Evolutionary conservation across 2,888 invertebrate species (phyloP).

Genomic region (Drosophila maculinotata): DNA sequence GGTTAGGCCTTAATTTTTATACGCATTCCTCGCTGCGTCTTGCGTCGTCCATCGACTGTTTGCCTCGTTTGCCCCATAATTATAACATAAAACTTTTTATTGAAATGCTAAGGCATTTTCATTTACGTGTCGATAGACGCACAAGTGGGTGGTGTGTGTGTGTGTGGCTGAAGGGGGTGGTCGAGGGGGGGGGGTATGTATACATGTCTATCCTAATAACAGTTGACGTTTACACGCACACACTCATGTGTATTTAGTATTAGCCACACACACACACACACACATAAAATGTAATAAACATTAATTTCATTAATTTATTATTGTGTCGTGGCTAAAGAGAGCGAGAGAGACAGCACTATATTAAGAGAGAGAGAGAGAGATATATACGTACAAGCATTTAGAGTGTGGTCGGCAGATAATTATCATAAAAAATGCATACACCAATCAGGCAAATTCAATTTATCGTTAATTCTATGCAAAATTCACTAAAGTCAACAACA

Average conservation of each 20-base stretch:
- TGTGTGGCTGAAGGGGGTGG: too few relatives aligned
- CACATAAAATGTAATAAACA: slow-evolving; percentile 58
- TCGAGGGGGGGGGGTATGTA: too few relatives aligned
- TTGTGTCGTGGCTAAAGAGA: too few relatives aligned
- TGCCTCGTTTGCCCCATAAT: slow-evolving; percentile 62
- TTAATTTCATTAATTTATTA: slow-evolving; percentile 67
- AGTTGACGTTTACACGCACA: slow-evolving; percentile 45
- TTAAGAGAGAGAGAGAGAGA: too few relatives aligned
- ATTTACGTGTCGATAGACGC: slow-evolving; percentile 35
- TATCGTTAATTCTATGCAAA: slow-evolving; percentile 39
- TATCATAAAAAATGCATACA: slow-evolving; percentile 63
- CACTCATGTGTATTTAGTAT: slow-evolving; percentile 42
- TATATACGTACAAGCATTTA: not conserved
- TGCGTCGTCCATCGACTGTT: too few relatives aligned
- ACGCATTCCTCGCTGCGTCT: slow-evolving; percentile 36
- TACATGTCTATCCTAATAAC: slow-evolving; percentile 37
- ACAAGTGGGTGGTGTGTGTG: too few relatives aligned
- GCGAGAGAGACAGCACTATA: too few relatives aligned
- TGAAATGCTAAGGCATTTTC: slow-evolving; percentile 66
- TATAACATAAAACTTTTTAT: slow-evolving; percentile 72
- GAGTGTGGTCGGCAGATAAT: not conserved
- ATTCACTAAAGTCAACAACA: not conserved
- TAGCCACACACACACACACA: slow-evolving; percentile 38
- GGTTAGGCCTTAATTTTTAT: slow-evolving; percentile 56
- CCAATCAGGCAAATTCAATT: slow-evolving; percentile 69